These are phyloP conservation scores for Isoperla grammatica DNA, from an alignment of 2,888 invertebrate genomes.

Conservation along the genomic window DNA sequence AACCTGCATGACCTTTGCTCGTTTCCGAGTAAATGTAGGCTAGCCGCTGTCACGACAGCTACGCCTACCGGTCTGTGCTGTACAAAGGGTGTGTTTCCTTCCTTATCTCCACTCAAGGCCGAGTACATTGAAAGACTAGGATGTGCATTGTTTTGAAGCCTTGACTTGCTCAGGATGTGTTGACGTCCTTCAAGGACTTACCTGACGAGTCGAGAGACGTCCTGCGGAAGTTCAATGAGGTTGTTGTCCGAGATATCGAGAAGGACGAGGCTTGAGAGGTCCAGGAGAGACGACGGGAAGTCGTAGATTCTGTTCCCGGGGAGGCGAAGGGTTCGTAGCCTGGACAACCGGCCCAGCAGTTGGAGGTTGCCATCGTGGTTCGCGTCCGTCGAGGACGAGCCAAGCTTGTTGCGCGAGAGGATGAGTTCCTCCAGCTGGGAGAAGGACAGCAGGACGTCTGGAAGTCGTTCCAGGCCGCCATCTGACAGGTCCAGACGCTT, in stretches of 20 bases:
- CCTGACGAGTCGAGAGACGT: conserved; percentile 54
- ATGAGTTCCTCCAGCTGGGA: conserved; percentile 41
- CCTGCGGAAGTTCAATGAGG: conserved; percentile 57
- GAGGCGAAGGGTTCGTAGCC: conserved; percentile 33
- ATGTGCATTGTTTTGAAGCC: conserved; percentile 8
- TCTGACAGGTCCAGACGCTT: conserved; percentile 42
- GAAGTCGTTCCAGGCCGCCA: conserved; percentile 42
- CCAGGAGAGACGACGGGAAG: conserved; percentile 56
- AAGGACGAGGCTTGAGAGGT: conserved; percentile 54
- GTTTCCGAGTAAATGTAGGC: too few relatives aligned
- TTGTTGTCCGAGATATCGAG: conserved; percentile 65
- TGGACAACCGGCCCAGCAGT: conserved; percentile 28
- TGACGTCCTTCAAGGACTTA: conserved; percentile 41
- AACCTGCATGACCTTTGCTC: too few relatives aligned
- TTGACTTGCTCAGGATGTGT: neutral
- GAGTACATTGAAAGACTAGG: neutral
- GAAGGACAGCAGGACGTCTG: conserved; percentile 39
- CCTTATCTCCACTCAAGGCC: too few relatives aligned
- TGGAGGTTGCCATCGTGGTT: conserved; percentile 31
- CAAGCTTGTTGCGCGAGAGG: conserved; percentile 41
- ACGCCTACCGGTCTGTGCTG: too few relatives aligned
- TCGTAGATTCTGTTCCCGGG: conserved; percentile 53
- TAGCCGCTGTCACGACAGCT: too few relatives aligned
- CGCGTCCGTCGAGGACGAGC: too few relatives aligned
- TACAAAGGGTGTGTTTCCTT: too few relatives aligned